Evolutionary conservation across 2,797 vertebrate genomes (phyloP), one percentile per base, ranked within the genome.

Genomic region (Sebastes reedi): DNA sequence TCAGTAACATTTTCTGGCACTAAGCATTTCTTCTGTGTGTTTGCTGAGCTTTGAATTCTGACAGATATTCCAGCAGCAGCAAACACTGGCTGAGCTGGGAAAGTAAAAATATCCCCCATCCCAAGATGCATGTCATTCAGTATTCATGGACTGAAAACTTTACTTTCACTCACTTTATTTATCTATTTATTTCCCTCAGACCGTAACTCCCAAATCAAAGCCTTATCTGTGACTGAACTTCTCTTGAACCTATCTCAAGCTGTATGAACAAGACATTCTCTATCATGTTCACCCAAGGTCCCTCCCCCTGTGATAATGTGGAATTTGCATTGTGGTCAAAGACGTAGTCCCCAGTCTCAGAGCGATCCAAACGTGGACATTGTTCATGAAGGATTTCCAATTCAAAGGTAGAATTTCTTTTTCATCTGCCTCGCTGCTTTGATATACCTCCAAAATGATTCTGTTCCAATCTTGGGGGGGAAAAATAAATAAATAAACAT

Each of bases 381-480:
- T 82, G 78, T 82, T 90, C 73, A 75, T 54, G 39, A 90, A 27
- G 36, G 65, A 90, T 91, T 91, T 90, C 61, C 80, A 86, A 90
- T 86, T 91, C 78, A 90, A 67, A 86, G 76, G 59, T 86, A 82
- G 62, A 78, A 52, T 85, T 83, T 67, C 42, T 78, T 76, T 87
- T 87, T 86, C 79, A 82, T 89, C 72, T 65, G 22, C 64, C 59
- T 67, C 76, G 4, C 34, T 69, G 79, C 87, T 85, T 85, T 90
- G 82, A 89, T 83, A 67, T 73, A 80, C 75, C 74, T 86, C 85
- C 87, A 89, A 88, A 87, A 71, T 88, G 86, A 89, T 91, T 84
- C 76, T 58, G 30, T 72, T 92, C 81, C 82, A 84, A 89, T 88
- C 81, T 81, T 68, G 32, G 22, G 56, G 8, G 39, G 32, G 54